Base-by-base conservation (phyloP, 2,888 invertebrate species). In the Tachina fera region DNA sequence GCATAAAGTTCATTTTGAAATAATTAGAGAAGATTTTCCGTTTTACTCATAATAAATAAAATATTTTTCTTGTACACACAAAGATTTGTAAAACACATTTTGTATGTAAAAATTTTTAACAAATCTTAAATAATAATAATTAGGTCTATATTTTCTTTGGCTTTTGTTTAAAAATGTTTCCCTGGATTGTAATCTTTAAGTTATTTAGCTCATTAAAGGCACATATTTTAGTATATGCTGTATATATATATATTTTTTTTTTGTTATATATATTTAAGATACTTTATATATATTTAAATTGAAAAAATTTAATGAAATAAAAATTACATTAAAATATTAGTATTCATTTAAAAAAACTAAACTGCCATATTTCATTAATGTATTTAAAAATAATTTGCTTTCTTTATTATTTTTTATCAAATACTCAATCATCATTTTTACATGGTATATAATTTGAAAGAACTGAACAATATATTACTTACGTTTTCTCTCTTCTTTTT, bases 341-440 rank as follows among this genome's bases (percentile, higher is more conserved):
- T 68, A 75, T 14, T 58, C 41, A 58, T n/a, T 61, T 31, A 31
- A 31, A 31, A n/a, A 72, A 67, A 72, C 3, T 19, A n/a, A 71
- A 71, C 61, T 84, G 84, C 84, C 79, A 79, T 79, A 70, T 68
- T 63, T 58, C 16, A 22, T 65, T 76, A 19, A 51, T 16, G 51
- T 60, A 39, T n/a, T 9, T 9, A 39, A 14, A 22, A 9, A n/a
- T 22, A 60, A 22, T 60, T n/a, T 9, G 13, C 13, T 39, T n/a
- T 39, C 11, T 31, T 31, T 31, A 9, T 39, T 60, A 0, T 22
- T 60, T 58, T 19, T 60, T n/a, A n/a, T 39, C 39, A 39, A 31
- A 61, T 43, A 61, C 9, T 49, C 6, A 65, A 14, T 45, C 22
- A 31, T 47, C 9, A 65, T 47, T n/a, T 47, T 31, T 8, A 31